A percentile compares a stretch with the other conserved stretches of the same genome.
phyloP scores from a whole-genome alignment of 2,888 invertebrate genomes.

The Neoitamus cyanurus region DNA sequence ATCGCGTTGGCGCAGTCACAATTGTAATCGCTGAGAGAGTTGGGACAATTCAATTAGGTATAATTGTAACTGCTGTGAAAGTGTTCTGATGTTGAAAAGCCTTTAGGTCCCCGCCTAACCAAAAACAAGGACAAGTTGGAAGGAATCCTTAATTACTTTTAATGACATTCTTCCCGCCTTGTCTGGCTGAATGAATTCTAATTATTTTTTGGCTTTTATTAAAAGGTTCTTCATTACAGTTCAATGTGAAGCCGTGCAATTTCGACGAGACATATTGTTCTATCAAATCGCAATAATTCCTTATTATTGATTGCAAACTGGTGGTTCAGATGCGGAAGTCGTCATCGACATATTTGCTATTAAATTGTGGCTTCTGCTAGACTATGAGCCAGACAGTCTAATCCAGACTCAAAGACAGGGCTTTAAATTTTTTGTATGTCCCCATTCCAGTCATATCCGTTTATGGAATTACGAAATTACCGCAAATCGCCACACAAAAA shows the following conservation, averaged over 20 bases:
- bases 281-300: background rate
- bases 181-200: background rate
- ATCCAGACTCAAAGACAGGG: background rate
- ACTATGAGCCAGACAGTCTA: background rate
- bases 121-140: background rate
- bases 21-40: background rate
- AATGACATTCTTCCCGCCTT: background rate
- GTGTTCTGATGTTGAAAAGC: background rate
- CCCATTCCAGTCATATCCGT: background rate
- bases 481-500: background rate
- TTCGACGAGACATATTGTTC: background rate
- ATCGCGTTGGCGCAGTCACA: background rate
- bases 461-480: background rate
- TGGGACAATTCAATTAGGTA: conserved; percentile 15
- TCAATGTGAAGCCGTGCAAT: background rate
- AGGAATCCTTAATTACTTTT: background rate
- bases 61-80: conserved; percentile 27
- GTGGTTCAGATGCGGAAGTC: background rate
- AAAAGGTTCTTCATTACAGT: background rate
- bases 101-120: background rate
- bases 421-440: background rate
- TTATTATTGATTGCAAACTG: background rate
- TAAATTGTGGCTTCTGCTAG: background rate
- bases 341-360: background rate
- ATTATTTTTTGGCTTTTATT: background rate